Base-by-base conservation (phyloP, 2,113 vertebrate species). In the Hiodon tergisus region DNA sequence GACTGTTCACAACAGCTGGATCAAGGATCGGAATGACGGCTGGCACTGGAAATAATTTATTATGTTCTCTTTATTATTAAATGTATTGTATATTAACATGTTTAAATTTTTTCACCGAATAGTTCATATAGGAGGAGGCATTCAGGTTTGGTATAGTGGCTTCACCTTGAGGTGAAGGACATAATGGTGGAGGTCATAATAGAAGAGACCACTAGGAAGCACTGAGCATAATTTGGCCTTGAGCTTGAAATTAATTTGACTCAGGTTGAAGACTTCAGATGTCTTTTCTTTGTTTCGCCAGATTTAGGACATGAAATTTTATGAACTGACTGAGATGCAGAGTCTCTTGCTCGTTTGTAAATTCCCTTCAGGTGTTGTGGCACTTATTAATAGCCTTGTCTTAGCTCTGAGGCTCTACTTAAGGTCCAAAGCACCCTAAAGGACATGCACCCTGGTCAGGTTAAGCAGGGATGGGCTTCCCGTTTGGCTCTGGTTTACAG, bases 401-500 rank as follows among this genome's bases (percentile, higher is more conserved):
- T 46, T 46, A 16, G 65, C 9, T 11, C 13, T 65, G 61, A 7
- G 50, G 53, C 8, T 71, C 46, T 67, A 16, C 58, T 67, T 47
- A 66, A 66, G 63, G 63, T 66, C 4, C 46, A 17, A n/a, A 17
- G 51, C 47, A 51, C 54, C 54, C 65, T 50, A 46, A 59, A 13
- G 65, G 73, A 75, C 73, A 66, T 55, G 68, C 66, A 80, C 47
- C 58, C 79, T 68, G 62, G 14, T 31, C 31, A 31, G 31, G 31
- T n/a, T 66, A 16, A 69, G 74, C 74, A 77, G 11, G 31, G 54
- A 57, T 46, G 17, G 75, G 77, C 76, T 67, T 63, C 69, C 58
- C 84, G 66, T 79, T 81, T 78, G 79, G 78, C 76, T 76, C 66
- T 65, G 71, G 69, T 77, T 77, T 79, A 80, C 69, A n/a, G 79